Evolutionary conservation across 2,888 invertebrate genomes (phyloP), one percentile per base, ranked within the genome.

Genomic region (Mimas tiliae): DNA sequence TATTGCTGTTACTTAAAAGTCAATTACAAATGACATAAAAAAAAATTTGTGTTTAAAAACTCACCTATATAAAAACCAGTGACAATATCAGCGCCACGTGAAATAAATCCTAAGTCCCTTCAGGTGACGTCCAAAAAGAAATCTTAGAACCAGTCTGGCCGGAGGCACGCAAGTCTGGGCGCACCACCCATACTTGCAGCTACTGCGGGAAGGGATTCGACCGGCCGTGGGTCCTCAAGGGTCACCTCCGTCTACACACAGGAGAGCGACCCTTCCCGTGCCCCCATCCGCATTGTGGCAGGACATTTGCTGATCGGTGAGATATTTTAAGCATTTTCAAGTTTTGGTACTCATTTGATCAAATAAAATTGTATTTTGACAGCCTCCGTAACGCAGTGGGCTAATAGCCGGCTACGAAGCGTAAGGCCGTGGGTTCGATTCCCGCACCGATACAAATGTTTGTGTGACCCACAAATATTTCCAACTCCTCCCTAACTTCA

Each of bases 261-360:
- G 96, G 96, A 0, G 96, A 96, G 78, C 88, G 95, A 38, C 96
- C 96, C 0, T 96, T 96, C 74, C 94, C 94, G 6, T 96, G 96
- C 72, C 96, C 96, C 0, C 88, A 93, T 14, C 81, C 85, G 0
- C 91, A 89, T 3, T 96, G 96, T 73, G 94, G 94, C 14, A 95
- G 95, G 82, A 94, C 94, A 0, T 96, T 96, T 76, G 96, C 96
- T 63, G 96, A 96, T 78, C 89, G 96, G 95, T 95, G 73, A 80
- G 77, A 27, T 38, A n/a, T 45, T 45, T 6, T 53, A 34, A 34
- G n/a, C n/a, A 34, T 33, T 19, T 12, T 19, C 58, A 58, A 21
- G 6, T 21, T 21, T 21, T 52, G 6, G 14, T 1, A n/a, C n/a
- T n/a, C n/a, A n/a, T n/a, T n/a, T n/a, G n/a, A n/a, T n/a, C n/a